A percentile compares a stretch with the other conserved stretches of the same genome.
Evolutionary conservation across 1,140 invertebrate genomes (phyloP).

Genomic region (Asobara japonica): DNA sequence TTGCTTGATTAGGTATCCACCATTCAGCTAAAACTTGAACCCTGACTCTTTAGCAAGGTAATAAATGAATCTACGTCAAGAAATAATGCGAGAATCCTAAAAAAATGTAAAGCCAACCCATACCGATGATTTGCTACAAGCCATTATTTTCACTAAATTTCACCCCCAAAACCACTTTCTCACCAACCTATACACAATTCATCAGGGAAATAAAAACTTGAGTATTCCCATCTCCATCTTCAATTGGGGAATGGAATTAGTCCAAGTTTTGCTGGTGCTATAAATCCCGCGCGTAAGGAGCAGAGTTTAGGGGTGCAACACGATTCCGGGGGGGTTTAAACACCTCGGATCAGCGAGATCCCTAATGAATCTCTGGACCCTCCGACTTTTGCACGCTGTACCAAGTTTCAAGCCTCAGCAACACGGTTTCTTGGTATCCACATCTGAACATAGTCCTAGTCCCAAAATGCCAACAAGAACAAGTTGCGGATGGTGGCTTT

Average conservation of each 20-base stretch:
- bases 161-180: too few relatives aligned
- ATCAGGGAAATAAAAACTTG: neutral
- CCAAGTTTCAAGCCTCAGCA: slow-evolving; percentile 51
- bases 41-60: too few relatives aligned
- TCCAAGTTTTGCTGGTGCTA: slow-evolving; percentile 9
- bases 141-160: too few relatives aligned
- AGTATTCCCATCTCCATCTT: neutral
- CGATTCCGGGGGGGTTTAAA: slow-evolving; percentile 42
- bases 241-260: slow-evolving; percentile 5
- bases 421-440: slow-evolving; percentile 47
- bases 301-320: slow-evolving; percentile 3
- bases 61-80: too few relatives aligned
- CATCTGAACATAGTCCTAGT: slow-evolving; percentile 38
- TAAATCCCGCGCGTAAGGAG: slow-evolving; percentile 32
- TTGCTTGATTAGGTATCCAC: too few relatives aligned
- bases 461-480: slow-evolving; percentile 9
- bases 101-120: too few relatives aligned
- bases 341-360: slow-evolving; percentile 49
- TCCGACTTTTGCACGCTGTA: slow-evolving; percentile 48
- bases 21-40: too few relatives aligned
- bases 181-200: too few relatives aligned
- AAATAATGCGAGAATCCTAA: too few relatives aligned
- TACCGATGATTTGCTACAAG: neutral
- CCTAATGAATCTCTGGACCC: slow-evolving; percentile 56
- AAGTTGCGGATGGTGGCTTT: slow-evolving; percentile 8